Evolutionary conservation across 2,888 invertebrate genomes (phyloP).

Genomic region (Tinea pellionella): DNA sequence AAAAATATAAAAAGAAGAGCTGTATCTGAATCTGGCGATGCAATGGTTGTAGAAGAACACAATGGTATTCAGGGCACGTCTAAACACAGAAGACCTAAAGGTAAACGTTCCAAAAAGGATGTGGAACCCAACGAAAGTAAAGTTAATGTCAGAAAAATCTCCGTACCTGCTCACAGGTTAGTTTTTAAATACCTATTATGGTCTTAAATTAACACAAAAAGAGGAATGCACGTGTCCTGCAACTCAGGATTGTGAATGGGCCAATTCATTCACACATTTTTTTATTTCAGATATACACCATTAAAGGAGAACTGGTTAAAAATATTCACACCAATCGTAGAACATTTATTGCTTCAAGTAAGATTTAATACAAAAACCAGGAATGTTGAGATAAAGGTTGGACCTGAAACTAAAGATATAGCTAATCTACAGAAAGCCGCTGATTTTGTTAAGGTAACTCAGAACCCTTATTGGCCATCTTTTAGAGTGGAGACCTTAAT

Average conservation of each 20-base stretch:
- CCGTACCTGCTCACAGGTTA: conserved; percentile 90
- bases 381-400: conserved; percentile 87
- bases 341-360: conserved; percentile 93
- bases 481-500: no score
- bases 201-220: no score
- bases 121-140: conserved; percentile 64
- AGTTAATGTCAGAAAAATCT: conserved; percentile 76
- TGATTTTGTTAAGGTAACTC: conserved; percentile 88
- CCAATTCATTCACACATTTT: no score
- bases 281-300: conserved; percentile 81
- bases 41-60: conserved; percentile 76
- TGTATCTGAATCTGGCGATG: conserved; percentile 57
- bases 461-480: background rate
- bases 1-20: conserved; percentile 66
- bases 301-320: conserved; percentile 97
- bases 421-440: conserved; percentile 96
- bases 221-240: no score
- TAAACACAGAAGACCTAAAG: conserved; percentile 44
- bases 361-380: conserved; percentile 92
- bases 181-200: background rate
- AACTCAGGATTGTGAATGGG: no score
- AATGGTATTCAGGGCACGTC: conserved; percentile 68
- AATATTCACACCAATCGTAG: conserved; percentile 95
- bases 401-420: conserved; percentile 83
- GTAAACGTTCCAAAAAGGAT: conserved; percentile 49